phyloP scores from a whole-genome alignment of 2,113 vertebrate species.

The Piaya cayana region DNA sequence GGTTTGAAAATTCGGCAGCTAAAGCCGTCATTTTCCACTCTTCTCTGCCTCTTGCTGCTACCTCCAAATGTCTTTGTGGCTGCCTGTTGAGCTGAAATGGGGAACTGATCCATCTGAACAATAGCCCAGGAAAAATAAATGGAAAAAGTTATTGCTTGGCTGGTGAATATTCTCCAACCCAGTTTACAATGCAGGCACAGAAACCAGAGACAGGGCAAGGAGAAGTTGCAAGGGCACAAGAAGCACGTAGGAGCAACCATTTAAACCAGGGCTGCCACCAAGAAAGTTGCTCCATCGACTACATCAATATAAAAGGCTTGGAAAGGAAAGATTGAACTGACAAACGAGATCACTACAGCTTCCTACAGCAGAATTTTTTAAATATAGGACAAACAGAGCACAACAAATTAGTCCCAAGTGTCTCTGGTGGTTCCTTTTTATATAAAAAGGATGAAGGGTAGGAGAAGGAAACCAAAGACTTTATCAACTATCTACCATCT shows the following conservation, averaged over 20 bases:
- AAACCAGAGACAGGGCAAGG: neutral
- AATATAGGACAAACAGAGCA: neutral
- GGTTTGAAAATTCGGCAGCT: neutral
- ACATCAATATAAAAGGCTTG: too few relatives aligned
- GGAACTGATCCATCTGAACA: neutral
- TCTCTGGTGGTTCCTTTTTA: neutral
- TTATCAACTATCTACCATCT: too few relatives aligned
- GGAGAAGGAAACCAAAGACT: neutral
- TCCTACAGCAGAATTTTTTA: neutral
- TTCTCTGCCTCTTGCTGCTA: neutral
- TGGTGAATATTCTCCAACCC: neutral
- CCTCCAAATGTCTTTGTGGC: neutral
- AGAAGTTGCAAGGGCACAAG: neutral
- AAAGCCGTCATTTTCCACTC: neutral
- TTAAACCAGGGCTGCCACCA: neutral
- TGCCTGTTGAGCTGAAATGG: neutral
- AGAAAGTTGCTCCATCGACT: neutral
- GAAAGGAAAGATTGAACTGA: neutral
- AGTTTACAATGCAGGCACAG: neutral
- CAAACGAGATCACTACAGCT: neutral
- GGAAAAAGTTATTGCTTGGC: neutral
- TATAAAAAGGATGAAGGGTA: neutral
- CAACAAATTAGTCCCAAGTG: neutral
- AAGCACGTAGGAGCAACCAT: fast-evolving
- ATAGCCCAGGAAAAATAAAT: neutral